These are phyloP conservation scores for Selene dorsalis DNA, from an alignment of 2,797 vertebrate genomes.

Conservation along the genomic window DNA sequence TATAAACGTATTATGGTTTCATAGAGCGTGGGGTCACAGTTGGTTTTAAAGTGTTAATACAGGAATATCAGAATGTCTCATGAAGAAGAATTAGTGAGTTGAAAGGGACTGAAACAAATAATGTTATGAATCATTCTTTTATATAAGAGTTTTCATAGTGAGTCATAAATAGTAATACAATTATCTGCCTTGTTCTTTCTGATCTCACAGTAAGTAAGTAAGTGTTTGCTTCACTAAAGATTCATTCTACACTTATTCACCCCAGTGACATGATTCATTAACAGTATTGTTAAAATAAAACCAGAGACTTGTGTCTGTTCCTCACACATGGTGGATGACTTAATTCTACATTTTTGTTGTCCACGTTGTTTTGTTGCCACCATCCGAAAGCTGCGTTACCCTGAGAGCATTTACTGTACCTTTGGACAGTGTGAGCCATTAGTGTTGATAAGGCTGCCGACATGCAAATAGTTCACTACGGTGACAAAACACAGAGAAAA, in stretches of 20 bases:
- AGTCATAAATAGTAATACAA: constrained; percentile 6
- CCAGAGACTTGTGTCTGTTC: neutral
- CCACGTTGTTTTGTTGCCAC: neutral
- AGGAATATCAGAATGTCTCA: constrained; percentile 3
- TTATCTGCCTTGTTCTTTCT: neutral
- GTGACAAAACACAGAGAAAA: constrained; percentile 19
- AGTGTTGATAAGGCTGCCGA: constrained; percentile 61
- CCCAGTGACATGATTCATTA: neutral
- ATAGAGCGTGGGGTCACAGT: neutral
- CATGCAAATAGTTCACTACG: constrained; percentile 69
- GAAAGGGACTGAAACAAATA: constrained; percentile 1
- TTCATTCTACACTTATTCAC: neutral
- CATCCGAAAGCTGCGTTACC: neutral
- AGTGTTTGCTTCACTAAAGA: neutral
- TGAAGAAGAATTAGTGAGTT: neutral
- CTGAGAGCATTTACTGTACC: constrained; percentile 22
- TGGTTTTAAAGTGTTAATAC: neutral
- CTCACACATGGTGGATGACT: neutral
- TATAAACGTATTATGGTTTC: no score
- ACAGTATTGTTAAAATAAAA: no score
- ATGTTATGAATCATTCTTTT: constrained; percentile 15
- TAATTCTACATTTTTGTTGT: neutral
- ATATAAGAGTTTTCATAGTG: constrained; percentile 11
- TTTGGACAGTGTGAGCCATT: constrained; percentile 61
- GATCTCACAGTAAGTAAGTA: neutral